These are phyloP conservation scores for Platynereis dumerilii DNA, from an alignment of 2,888 invertebrate genomes.

Conservation along the genomic window DNA sequence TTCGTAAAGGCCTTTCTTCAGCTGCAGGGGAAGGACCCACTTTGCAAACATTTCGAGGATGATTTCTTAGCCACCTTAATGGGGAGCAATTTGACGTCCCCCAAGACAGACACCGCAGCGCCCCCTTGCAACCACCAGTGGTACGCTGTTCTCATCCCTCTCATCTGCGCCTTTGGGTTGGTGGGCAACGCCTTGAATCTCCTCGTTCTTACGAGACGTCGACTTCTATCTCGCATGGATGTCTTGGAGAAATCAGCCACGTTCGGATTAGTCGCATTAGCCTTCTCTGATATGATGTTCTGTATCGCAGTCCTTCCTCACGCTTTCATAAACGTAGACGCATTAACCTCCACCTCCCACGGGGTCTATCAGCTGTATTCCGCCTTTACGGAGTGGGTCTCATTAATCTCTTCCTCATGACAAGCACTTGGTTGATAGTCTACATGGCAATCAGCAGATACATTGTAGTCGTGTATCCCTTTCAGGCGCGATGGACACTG, in stretches of 20 bases:
- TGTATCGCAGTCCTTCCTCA: conserved; percentile 68
- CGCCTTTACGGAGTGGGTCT: conserved; percentile 48
- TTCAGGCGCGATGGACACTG: conserved; percentile 67
- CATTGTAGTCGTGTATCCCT: conserved; percentile 77
- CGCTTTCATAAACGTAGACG: conserved; percentile 47
- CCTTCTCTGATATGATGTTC: conserved; percentile 76
- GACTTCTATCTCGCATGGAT: conserved; percentile 62
- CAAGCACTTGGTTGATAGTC: conserved; percentile 78
- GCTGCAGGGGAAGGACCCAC: too few relatives aligned
- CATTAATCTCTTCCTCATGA: conserved; percentile 66
- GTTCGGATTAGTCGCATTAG: conserved; percentile 75
- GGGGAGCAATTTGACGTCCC: too few relatives aligned
- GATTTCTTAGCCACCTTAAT: too few relatives aligned
- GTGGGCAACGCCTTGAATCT: conserved; percentile 80
- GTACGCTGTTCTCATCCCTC: conserved; percentile 69
- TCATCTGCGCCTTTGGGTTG: conserved; percentile 76
- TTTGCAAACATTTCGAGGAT: too few relatives aligned
- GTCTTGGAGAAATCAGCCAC: conserved; percentile 82
- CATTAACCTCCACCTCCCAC: conserved; percentile 68
- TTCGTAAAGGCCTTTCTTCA: too few relatives aligned
- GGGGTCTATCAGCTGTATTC: conserved; percentile 46
- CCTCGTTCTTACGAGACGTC: conserved; percentile 74
- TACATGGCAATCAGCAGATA: conserved; percentile 77
- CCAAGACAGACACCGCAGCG: too few relatives aligned
- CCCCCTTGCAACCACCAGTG: conserved; percentile 1